Evolutionary conservation across 1,140 invertebrate species (phyloP).

Genomic region (Ericerus pela): DNA sequence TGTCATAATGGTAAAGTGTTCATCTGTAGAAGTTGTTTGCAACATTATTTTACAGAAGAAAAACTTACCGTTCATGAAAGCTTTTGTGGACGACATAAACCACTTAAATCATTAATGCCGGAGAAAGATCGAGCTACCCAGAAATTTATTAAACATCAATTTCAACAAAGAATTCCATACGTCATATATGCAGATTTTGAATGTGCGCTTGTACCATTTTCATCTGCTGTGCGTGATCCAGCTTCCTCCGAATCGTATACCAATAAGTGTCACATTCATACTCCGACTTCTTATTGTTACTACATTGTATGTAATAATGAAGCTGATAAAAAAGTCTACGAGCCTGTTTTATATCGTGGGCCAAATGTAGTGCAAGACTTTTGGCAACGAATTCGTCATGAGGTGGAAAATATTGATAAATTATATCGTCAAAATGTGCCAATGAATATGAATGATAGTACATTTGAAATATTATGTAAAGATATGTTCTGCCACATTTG

Average conservation of each 20-base stretch:
- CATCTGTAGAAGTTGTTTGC: background rate
- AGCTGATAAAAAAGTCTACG: no score
- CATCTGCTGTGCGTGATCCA: background rate
- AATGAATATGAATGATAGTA: background rate
- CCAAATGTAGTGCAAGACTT: background rate
- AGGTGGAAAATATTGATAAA: background rate
- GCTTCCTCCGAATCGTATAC: background rate
- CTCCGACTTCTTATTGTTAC: background rate
- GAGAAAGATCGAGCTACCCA: background rate
- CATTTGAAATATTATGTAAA: background rate
- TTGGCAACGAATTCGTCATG: background rate
- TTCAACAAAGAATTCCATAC: background rate
- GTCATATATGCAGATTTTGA: constrained; percentile 13
- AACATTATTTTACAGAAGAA: background rate
- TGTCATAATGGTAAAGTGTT: background rate
- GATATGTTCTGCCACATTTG: background rate
- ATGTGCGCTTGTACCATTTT: background rate
- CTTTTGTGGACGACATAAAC: background rate
- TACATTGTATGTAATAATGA: background rate
- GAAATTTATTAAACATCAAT: background rate
- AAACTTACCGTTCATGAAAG: background rate
- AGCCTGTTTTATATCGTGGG: background rate
- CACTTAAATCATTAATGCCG: background rate
- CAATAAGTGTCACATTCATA: background rate
- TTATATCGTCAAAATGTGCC: background rate